Percentiles rank a stretch among this genome's conserved stretches.
Evolutionary conservation across 2,797 vertebrate genomes (phyloP).

Genomic region (Hydrocynus forskahlii): DNA sequence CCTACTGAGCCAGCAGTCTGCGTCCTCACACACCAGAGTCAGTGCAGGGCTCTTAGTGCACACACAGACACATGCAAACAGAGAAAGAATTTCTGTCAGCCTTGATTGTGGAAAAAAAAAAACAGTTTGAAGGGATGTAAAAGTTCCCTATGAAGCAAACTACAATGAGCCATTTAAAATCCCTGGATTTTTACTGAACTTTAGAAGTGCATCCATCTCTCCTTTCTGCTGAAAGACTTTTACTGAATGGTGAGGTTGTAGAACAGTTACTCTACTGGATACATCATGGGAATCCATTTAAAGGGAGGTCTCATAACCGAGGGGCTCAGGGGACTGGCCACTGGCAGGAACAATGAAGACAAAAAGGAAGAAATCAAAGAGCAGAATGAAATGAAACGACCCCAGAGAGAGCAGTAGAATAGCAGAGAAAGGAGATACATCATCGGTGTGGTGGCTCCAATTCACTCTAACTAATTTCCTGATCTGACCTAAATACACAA

Average conservation of each 20-base stretch:
- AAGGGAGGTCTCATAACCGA: conserved; percentile 6
- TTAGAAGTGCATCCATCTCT: neutral
- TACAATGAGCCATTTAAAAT: neutral
- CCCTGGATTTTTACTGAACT: neutral
- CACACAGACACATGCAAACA: conserved; percentile 46
- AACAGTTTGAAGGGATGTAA: conserved; percentile 14
- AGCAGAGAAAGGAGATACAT: conserved; percentile 63
- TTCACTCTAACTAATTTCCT: conserved; percentile 65
- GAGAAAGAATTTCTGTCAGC: conserved; percentile 47
- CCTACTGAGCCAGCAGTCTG: conserved; percentile 84
- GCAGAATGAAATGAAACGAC: neutral
- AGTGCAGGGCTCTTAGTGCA: conserved; percentile 70
- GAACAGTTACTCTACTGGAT: neutral
- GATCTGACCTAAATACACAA: conserved; percentile 50
- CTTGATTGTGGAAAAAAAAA: neutral
- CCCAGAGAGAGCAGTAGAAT: conserved; percentile 5
- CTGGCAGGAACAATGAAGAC: neutral
- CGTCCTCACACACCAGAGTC: conserved; percentile 81
- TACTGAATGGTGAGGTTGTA: neutral
- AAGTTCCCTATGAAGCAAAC: neutral
- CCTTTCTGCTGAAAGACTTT: neutral
- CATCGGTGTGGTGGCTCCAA: conserved; percentile 56
- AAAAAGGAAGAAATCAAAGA: conserved; percentile 25
- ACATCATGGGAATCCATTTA: conserved; percentile 13
- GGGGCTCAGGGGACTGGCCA: conserved; percentile 2